Base-by-base conservation (phyloP, 2,113 vertebrate species). In the Struthidea cinerea region DNA sequence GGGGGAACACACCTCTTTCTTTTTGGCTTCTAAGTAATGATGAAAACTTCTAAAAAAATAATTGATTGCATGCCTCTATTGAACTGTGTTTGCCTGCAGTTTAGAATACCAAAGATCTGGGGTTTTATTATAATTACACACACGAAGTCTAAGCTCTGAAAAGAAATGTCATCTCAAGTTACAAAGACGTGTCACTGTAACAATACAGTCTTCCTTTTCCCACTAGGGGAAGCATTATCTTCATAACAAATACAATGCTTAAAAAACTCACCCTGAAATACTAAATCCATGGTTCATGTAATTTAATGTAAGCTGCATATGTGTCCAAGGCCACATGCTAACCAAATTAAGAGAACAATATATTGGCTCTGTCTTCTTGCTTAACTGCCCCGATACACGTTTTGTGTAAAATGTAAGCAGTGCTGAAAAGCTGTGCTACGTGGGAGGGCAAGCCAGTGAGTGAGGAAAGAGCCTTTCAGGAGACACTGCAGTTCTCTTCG, bases 151-250 rank as follows among this genome's bases (percentile, higher is more conserved):
- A 75, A 84, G 37, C 18, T 75, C 68, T 84, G 41, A 84, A 94
- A 84, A 73, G 37, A 92, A 94, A 56, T 35, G 33, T 61, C 35
- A 93, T 71, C 92, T 87, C 79, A 92, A 89, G 90, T 90, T 89
- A 86, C 88, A 78, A 81, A 95, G 90, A 67, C 30, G 65, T 37
- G 22, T 78, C n/a, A 67, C 71, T 60, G 44, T 75, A 94, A 90
- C 52, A 90, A 86, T 63, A 26, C 2, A 3, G 70, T 53, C 46
- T 78, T 93, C 90, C 52, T 93, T 76, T 91, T 92, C 88, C 80
- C 88, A 89, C 73, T 92, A 89, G 56, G 70, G 76, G 78, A 96
- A 89, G 87, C 71, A 93, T 93, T 93, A 91, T 52, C 90, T 87
- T 92, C 57, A 7, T 68, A 78, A 91, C 14, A 91, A 95, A 92